Evolutionary conservation across 1,140 invertebrate genomes (phyloP).

Genomic region (Halictus rubicundus): DNA sequence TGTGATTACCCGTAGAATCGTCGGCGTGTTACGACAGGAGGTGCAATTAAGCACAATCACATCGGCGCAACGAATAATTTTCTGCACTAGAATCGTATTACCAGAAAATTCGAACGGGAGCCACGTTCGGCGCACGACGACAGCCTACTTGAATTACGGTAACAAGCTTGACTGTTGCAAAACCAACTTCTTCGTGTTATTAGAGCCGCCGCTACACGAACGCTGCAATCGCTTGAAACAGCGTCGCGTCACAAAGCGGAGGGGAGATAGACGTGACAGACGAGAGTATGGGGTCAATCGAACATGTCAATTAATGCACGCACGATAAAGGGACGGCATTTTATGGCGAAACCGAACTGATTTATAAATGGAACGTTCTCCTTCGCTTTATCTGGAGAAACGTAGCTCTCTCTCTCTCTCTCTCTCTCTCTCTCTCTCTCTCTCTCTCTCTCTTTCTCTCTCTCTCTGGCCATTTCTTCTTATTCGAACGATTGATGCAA

Average conservation of each 20-base stretch:
- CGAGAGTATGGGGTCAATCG: constrained; percentile 30
- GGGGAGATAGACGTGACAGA: constrained; percentile 17
- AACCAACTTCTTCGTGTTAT: constrained; percentile 8
- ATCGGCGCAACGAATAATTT: too few species aligned
- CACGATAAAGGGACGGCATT: constrained; percentile 14
- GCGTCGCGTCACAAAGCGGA: neutral
- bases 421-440: too few species aligned
- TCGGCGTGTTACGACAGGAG: too few species aligned
- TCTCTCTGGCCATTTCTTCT: too few species aligned
- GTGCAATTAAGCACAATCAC: too few species aligned
- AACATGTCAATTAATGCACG: constrained; percentile 19
- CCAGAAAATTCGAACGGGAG: neutral
- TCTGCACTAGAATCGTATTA: neutral
- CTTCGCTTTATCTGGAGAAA: too few species aligned
- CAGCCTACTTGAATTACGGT: neutral
- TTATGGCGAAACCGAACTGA: constrained; percentile 9
- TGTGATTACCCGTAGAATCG: too few species aligned
- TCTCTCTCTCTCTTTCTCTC: too few species aligned
- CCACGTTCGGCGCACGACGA: neutral
- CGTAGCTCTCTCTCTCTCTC: too few species aligned
- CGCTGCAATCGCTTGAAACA: neutral
- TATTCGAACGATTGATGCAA: too few species aligned
- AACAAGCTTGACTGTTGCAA: neutral
- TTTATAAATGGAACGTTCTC: constrained; percentile 16
- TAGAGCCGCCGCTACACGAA: neutral